Conservation (phyloP, 2,113 vertebrate genomes). For the Periophthalmus modestus region DNA sequence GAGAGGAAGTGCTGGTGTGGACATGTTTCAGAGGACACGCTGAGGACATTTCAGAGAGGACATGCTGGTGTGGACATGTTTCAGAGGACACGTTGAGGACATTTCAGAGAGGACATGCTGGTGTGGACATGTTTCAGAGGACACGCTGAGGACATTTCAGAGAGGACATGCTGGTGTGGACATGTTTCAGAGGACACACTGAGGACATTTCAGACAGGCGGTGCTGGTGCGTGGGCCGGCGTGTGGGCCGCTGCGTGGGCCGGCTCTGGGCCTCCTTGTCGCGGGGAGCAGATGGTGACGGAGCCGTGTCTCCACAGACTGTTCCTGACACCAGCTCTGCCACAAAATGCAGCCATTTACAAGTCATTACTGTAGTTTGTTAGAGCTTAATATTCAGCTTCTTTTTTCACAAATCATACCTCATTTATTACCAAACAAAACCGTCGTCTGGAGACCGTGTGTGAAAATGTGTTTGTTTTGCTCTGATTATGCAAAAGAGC, state of each 20-base stretch:
- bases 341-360: background rate
- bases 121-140: no score
- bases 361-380: background rate
- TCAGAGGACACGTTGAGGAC: no score
- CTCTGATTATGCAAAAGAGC: background rate
- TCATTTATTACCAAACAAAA: background rate
- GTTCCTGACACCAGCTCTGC: slow-evolving; percentile 45
- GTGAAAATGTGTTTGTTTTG: background rate
- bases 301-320: slow-evolving; percentile 36
- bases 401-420: background rate
- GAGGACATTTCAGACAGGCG: no score
- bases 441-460: background rate
- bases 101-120: no score
- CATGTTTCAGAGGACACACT: no score
- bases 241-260: no score
- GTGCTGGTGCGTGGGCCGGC: no score
- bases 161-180: slow-evolving; percentile 20
- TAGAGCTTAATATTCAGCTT: background rate
- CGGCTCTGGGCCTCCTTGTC: slow-evolving; percentile 48
- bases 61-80: no score
- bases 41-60: no score
- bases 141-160: slow-evolving; percentile 14
- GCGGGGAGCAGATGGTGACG: slow-evolving; percentile 67
- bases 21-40: no score
- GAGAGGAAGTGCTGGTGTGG: no score